These are phyloP conservation scores for Melanotaenia parkinsoni DNA, from an alignment of 2,797 vertebrate genomes.

Conservation along the genomic window DNA sequence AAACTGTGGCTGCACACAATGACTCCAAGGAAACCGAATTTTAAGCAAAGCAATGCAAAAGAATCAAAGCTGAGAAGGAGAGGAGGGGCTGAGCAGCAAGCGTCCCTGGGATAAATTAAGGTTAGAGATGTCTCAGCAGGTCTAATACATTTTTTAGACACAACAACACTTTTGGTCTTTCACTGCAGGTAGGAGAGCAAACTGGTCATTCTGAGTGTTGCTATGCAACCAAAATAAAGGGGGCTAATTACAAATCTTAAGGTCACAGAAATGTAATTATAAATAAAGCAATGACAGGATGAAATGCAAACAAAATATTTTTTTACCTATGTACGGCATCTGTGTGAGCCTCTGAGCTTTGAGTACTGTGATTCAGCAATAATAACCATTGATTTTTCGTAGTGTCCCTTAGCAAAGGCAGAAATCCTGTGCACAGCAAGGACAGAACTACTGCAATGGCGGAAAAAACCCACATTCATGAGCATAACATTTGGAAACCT, in stretches of 20 bases:
- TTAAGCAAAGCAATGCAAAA: conserved; percentile 20
- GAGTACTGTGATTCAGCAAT: conserved; percentile 26
- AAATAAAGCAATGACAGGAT: neutral
- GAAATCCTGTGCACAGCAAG: neutral
- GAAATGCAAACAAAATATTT: neutral
- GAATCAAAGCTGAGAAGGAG: neutral
- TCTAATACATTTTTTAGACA: neutral
- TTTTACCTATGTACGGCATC: neutral
- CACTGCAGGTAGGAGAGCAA: neutral
- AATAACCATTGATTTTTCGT: conserved; percentile 2
- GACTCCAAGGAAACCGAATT: conserved; percentile 12
- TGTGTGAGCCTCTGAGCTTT: neutral
- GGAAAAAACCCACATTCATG: too few relatives aligned
- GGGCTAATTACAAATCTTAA: conserved; percentile 4
- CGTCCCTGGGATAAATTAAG: neutral
- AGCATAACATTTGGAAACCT: too few relatives aligned
- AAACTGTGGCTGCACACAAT: neutral
- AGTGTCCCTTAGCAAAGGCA: neutral
- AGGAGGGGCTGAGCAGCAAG: neutral
- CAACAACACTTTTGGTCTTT: neutral
- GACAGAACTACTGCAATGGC: too few relatives aligned
- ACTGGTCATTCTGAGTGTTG: neutral
- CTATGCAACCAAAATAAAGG: conserved; percentile 15
- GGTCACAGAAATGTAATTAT: neutral
- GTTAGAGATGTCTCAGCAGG: conserved; percentile 27